Evolutionary conservation across 2,888 invertebrate genomes (phyloP), one percentile per base, ranked within the genome.

Genomic region (Boloria euphrosyne): DNA sequence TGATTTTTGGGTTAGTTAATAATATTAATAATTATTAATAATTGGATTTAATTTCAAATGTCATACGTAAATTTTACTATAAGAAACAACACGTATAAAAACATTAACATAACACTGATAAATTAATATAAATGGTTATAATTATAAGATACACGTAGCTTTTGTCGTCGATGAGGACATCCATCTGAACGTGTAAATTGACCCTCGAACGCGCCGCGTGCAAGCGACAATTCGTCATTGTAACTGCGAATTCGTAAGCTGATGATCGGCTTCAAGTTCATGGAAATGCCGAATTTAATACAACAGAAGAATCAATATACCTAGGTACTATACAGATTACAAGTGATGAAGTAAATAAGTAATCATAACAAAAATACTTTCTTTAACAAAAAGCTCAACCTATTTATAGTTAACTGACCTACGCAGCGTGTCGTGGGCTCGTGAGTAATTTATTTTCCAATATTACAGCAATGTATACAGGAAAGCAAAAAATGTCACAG

Each of bases 101-200:
- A 38, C 7, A 6, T 10, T 38, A 10, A 38, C 7, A 38, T 10
- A 10, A 38, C 7, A 3, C 10, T 55, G 6, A 14, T 17, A 18
- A 0, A 54, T 17, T 43, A 54, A 43, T 54, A 18, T 43, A 18
- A 54, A 13, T 3, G 18, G 14, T 14, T 43, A 54, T 54, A 18
- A 18, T 7, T 18, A 3, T 6, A 18, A 38, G 43, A 43, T 6
- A 14, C 14, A 18, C 6, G 14, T 18, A 22, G 55, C 84, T 83
- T 86, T 80, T 78, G 77, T 67, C 71, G 72, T 73, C 79, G 86
- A 86, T 86, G 77, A 80, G 75, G 69, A 79, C 84, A 83, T 86
- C 87, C 86, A 83, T 78, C 85, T 79, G 81, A 75, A 75, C 73
- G 68, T 68, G 73, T 72, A 73, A 75, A 76, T 76, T 77, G 77